A percentile compares a stretch with the other conserved stretches of the same genome.
Conservation (phyloP, 1,140 invertebrate genomes). For the Zaprionus taronus region DNA sequence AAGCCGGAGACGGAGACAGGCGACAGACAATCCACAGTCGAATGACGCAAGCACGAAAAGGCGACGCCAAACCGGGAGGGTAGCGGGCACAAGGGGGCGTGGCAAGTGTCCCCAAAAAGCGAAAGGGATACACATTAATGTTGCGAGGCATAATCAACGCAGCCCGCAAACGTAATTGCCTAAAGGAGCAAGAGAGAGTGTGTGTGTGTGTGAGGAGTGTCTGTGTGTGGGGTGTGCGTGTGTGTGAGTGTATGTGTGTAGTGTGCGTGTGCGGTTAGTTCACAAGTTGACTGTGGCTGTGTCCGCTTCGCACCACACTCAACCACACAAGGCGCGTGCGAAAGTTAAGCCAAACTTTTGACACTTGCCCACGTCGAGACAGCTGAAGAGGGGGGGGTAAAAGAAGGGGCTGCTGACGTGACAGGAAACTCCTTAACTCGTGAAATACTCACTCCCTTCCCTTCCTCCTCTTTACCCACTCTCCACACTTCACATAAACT, state of each 20-base stretch:
- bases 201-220: neutral
- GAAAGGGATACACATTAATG: constrained; percentile 72
- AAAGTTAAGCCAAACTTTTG: constrained; percentile 77
- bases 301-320: constrained; percentile 34
- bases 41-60: constrained; percentile 34
- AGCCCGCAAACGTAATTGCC: constrained; percentile 52
- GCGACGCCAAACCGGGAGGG: neutral
- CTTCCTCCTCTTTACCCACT: neutral
- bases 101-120: constrained; percentile 31
- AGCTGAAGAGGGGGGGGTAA: neutral
- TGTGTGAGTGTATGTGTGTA: constrained; percentile 2
- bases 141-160: constrained; percentile 55
- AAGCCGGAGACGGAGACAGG: constrained; percentile 15
- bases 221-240: neutral
- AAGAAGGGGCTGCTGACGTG: constrained; percentile 23
- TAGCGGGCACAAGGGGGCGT: neutral
- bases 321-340: constrained; percentile 48
- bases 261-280: constrained; percentile 40
- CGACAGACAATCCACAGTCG: constrained; percentile 33
- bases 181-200: neutral
- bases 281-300: constrained; percentile 21
- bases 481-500: neutral
- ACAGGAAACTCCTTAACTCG: constrained; percentile 23
- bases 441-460: neutral
- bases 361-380: constrained; percentile 54